phyloP scores from a whole-genome alignment of 1,140 invertebrate species.

The Whitmania pigra region DNA sequence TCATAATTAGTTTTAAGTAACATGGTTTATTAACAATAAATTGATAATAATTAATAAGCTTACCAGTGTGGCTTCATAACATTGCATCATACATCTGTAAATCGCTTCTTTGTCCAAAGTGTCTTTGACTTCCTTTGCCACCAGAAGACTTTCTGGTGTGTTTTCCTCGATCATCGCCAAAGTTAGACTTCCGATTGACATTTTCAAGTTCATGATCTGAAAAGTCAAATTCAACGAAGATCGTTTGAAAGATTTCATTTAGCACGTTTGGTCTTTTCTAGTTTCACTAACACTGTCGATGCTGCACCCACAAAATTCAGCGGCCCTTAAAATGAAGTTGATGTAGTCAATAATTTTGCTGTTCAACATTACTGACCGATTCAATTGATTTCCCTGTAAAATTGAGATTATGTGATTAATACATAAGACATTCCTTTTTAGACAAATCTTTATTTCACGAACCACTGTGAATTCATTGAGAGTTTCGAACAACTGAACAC shows the following conservation, averaged over 20 bases:
- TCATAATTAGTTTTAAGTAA: not conserved
- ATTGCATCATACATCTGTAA: constrained; percentile 36
- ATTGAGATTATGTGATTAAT: not conserved
- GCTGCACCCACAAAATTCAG: constrained; percentile 34
- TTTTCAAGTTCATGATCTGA: constrained; percentile 17
- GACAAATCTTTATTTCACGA: constrained; percentile 26
- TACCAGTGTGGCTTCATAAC: constrained; percentile 36
- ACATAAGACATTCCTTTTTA: not conserved
- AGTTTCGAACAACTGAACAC: constrained; percentile 37
- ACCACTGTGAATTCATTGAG: constrained; percentile 38
- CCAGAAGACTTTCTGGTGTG: constrained; percentile 16
- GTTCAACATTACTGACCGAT: constrained; percentile 38
- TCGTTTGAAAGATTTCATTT: no score
- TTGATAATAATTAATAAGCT: not conserved
- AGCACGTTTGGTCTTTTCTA: not conserved
- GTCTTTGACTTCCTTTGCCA: constrained; percentile 37
- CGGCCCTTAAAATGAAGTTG: constrained; percentile 38
- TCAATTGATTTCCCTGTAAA: constrained; percentile 36
- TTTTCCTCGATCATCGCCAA: constrained; percentile 19
- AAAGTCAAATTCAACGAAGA: not conserved
- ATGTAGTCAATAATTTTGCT: constrained; percentile 40
- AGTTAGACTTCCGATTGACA: constrained; percentile 16
- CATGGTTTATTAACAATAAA: not conserved
- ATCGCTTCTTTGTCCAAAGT: constrained; percentile 40
- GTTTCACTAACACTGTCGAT: constrained; percentile 32